Conservation (phyloP, 2,797 vertebrate genomes). For the Crax fasciolata region DNA sequence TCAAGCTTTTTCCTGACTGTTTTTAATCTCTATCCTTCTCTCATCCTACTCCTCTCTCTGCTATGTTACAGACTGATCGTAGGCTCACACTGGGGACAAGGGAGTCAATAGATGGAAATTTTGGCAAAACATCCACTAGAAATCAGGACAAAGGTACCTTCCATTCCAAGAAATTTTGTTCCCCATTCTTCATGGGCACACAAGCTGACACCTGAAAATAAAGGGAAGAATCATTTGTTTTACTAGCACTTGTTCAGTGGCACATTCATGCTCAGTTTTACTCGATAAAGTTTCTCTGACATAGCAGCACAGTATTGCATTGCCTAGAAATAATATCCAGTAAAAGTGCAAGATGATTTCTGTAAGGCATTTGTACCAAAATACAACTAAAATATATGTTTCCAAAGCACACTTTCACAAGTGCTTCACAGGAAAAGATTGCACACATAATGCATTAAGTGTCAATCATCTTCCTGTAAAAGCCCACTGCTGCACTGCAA, state of each 20-base stretch:
- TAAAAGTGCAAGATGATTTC: constrained; percentile 13
- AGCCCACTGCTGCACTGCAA: not conserved
- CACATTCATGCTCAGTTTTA: not conserved
- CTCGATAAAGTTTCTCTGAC: constrained; percentile 51
- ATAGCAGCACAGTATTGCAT: not conserved
- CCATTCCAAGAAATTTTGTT: not conserved
- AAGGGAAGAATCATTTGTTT: constrained; percentile 28
- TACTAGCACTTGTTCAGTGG: not conserved
- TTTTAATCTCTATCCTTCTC: constrained; percentile 50
- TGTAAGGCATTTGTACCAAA: constrained; percentile 7
- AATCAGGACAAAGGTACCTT: not conserved
- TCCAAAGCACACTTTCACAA: not conserved
- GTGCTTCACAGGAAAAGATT: not conserved
- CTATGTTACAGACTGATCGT: not conserved
- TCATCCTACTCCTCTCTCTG: constrained; percentile 18
- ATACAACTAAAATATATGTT: not conserved
- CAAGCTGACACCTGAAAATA: not conserved
- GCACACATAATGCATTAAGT: not conserved
- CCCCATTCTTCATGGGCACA: not conserved
- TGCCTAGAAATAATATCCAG: not conserved
- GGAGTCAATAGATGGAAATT: not conserved
- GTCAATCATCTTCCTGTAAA: not conserved
- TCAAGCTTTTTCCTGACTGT: not conserved
- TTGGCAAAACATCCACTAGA: not conserved
- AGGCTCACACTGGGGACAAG: not conserved